Conservation (phyloP, 2,113 vertebrate species). For the Mesembrinibis cayennensis region DNA sequence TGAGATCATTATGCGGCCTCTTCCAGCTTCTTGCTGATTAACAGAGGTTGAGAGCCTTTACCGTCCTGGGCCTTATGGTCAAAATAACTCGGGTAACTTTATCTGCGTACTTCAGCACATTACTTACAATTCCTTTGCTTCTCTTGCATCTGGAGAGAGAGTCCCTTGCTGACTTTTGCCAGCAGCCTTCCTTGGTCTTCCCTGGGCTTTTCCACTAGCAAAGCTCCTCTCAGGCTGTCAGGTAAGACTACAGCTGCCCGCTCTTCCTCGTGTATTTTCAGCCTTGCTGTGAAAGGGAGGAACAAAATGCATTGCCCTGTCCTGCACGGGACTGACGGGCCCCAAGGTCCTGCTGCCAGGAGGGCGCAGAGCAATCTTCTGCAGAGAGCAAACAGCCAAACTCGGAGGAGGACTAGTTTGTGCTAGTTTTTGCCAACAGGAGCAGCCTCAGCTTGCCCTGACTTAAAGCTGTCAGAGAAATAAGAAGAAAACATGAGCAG, state of each 20-base stretch:
- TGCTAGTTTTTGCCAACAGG: background rate
- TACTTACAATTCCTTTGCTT: background rate
- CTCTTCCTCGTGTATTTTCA: background rate
- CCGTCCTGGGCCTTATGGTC: background rate
- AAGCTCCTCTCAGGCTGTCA: background rate
- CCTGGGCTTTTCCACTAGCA: background rate
- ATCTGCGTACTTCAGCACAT: background rate
- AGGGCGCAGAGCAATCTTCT: background rate
- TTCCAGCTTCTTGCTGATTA: constrained; percentile 10
- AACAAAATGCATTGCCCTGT: background rate
- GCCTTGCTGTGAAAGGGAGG: background rate
- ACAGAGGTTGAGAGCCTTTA: background rate
- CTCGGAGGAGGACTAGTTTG: background rate
- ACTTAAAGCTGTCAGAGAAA: background rate
- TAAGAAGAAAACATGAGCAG: background rate
- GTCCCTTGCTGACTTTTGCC: background rate
- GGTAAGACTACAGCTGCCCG: background rate
- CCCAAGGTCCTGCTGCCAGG: background rate
- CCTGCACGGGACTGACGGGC: background rate
- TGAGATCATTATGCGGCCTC: background rate
- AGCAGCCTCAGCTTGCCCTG: background rate
- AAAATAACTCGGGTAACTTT: background rate
- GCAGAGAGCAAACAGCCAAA: background rate
- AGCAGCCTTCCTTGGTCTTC: background rate
- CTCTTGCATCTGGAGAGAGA: background rate